A percentile compares a stretch with the other conserved stretches of the same genome.
Evolutionary conservation across 2,113 vertebrate species (phyloP).

Genomic region (Eudyptes chrysolophus): DNA sequence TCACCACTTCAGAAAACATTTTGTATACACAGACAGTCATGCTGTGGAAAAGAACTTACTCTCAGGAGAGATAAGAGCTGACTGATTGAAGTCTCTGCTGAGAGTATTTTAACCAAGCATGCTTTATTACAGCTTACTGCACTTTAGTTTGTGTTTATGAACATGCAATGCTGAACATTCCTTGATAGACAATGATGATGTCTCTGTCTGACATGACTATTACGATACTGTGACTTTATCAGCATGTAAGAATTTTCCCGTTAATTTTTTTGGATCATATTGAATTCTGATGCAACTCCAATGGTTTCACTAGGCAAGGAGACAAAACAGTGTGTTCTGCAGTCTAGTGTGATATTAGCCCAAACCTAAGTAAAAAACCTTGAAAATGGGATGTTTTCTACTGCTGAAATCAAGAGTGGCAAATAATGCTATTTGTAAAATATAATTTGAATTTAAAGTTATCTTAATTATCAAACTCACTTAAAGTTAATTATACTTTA

Average conservation of each 20-base stretch:
- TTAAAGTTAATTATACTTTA: constrained; percentile 50
- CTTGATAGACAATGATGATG: neutral
- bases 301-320: neutral
- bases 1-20: constrained; percentile 1
- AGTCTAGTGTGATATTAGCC: neutral
- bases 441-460: constrained; percentile 32
- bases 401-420: neutral
- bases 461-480: constrained; percentile 52
- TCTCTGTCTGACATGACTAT: neutral
- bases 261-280: neutral
- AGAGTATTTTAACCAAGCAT: constrained; percentile 9
- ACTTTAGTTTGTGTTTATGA: neutral
- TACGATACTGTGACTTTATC: neutral
- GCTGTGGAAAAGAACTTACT: neutral
- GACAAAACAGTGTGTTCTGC: neutral
- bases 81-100: neutral
- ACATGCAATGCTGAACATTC: neutral
- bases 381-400: neutral
- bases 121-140: neutral
- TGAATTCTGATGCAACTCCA: neutral
- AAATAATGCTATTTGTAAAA: constrained; percentile 20
- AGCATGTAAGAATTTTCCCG: neutral
- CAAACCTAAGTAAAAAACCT: neutral
- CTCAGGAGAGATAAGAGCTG: neutral
- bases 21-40: neutral